A percentile compares a stretch with the other conserved stretches of the same genome.
Conservation (phyloP, 2,797 vertebrate genomes). For the Cossypha heuglini region DNA sequence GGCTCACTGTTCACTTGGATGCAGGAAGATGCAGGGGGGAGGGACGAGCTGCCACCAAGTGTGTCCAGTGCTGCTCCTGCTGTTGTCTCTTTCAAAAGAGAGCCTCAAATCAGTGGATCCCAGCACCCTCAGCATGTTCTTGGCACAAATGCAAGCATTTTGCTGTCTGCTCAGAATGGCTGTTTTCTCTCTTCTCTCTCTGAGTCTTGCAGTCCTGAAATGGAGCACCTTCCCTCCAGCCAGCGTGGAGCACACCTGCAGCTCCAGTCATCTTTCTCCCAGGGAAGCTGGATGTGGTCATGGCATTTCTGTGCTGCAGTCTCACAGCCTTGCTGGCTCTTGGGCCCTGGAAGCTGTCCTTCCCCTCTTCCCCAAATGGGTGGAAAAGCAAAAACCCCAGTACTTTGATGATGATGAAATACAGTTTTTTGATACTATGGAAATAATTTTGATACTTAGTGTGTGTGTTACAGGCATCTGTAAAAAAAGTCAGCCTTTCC, state of each 20-base stretch:
- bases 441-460: neutral
- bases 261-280: neutral
- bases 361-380: neutral
- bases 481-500: neutral
- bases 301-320: neutral
- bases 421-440: neutral
- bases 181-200: neutral
- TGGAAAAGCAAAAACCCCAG: neutral
- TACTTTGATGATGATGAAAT: neutral
- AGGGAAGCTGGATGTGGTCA: neutral
- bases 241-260: neutral
- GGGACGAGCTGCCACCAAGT: fast-evolving
- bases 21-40: neutral
- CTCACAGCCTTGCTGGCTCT: neutral
- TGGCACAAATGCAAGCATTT: neutral
- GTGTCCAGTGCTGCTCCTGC: neutral
- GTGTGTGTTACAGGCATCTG: neutral
- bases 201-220: neutral
- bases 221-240: neutral
- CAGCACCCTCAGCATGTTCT: neutral
- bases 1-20: neutral
- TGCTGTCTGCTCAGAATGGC: neutral
- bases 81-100: neutral
- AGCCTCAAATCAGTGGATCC: neutral
- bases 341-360: neutral